Percentiles rank a stretch among this genome's conserved stretches.
Conservation (phyloP, 1,140 invertebrate genomes). For the Adoxophyes honmai region DNA sequence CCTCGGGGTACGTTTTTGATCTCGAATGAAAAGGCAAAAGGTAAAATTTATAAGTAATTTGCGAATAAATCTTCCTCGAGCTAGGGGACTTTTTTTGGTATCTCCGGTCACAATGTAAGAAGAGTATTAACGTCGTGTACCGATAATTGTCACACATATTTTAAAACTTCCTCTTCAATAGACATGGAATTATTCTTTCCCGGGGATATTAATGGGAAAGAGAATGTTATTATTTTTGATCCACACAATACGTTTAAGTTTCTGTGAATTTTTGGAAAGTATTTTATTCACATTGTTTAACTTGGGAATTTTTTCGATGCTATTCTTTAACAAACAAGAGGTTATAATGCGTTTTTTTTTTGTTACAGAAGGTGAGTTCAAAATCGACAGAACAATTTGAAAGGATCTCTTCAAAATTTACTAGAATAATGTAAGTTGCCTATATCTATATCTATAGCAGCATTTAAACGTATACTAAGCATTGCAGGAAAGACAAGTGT, state of each 20-base stretch:
- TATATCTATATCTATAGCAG: not conserved
- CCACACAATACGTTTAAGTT: constrained; percentile 16
- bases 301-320: not conserved
- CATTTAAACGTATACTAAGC: no score
- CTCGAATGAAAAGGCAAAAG: constrained; percentile 22
- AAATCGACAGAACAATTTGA: constrained; percentile 8
- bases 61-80: constrained; percentile 68
- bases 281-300: not conserved
- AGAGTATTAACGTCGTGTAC: constrained; percentile 70
- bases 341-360: constrained; percentile 43
- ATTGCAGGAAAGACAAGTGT: not conserved
- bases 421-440: constrained; percentile 24
- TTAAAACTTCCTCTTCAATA: constrained; percentile 57
- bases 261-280: constrained; percentile 7
- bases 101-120: constrained; percentile 55
- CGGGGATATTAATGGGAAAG: constrained; percentile 4
- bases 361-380: constrained; percentile 71
- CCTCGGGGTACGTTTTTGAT: not conserved
- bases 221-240: constrained; percentile 37
- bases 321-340: constrained; percentile 41
- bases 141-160: constrained; percentile 76
- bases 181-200: constrained; percentile 16
- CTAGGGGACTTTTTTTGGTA: constrained; percentile 57
- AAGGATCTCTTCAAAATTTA: constrained; percentile 15
- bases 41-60: constrained; percentile 75